Evolutionary conservation across 2,888 invertebrate species (phyloP), one percentile per base, ranked within the genome.

Genomic region (Doris montereyensis): DNA sequence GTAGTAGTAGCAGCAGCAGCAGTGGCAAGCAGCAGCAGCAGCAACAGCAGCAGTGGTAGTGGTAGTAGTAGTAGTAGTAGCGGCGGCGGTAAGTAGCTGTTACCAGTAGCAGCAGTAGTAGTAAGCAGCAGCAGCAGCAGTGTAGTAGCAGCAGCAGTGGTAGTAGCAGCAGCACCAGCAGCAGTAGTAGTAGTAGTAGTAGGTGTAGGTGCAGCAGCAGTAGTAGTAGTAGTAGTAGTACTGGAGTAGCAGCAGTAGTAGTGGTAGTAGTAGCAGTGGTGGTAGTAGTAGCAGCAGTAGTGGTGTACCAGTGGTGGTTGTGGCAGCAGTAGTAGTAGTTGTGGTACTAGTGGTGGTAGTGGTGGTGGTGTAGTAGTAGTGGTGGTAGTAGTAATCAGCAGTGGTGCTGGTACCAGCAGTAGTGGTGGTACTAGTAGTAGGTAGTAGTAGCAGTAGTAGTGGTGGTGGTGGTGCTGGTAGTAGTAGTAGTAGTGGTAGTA

Each of bases 181-280:
- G 60, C 60, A 60, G 60, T 26, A 60, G 60, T 13, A 60, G 60
- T 26, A 60, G 60, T 13, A 60, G 60, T 13, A n/a, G n/a, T n/a
- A n/a, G n/a, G n/a, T n/a, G n/a, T n/a, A n/a, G n/a, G n/a, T 26
- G 67, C 3, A 67, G 67, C 2, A 67, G 67, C 21, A 67, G 67
- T 4, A 67, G 67, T 4, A 67, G 67, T 4, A 67, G 67, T 17
- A 67, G 26, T 17, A 67, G 67, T 17, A 67, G 67, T 26, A 67
- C 26, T 26, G n/a, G n/a, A 67, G 67, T 5, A 67, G 67, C 17
- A 67, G 28, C 28, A 67, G 67, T 67, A 67, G 67, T 67, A 67
- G 67, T 67, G n/a, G 60, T 26, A 60, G 60, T 13, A 60, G 60
- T 26, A 60, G 60, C 60, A 60, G 60, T 26, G 2, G 60, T 13